Conservation (phyloP, 1,140 invertebrate species). For the Eulimnadia texana region DNA sequence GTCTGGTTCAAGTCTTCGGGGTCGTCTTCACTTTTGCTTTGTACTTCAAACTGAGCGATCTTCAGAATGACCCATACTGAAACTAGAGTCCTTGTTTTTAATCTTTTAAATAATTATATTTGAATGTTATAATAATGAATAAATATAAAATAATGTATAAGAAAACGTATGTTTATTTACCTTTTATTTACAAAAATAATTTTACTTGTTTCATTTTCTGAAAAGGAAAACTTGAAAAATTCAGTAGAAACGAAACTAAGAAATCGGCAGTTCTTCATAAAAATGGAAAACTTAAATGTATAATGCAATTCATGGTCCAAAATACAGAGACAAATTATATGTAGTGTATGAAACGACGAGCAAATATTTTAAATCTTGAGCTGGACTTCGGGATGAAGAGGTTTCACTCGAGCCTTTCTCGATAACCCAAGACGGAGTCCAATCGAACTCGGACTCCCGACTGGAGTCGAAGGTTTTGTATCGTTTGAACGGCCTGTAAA, state of each 20-base stretch:
- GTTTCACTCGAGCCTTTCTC: not conserved
- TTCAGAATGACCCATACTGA: constrained; percentile 13
- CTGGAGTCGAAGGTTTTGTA: not conserved
- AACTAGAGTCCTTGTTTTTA: too few species aligned
- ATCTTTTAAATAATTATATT: too few species aligned
- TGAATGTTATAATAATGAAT: too few species aligned
- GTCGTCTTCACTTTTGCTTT: constrained; percentile 11
- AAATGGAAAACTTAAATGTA: too few species aligned
- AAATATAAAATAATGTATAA: too few species aligned
- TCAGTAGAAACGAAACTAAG: too few species aligned
- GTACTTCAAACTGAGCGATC: constrained; percentile 7
- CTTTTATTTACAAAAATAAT: too few species aligned
- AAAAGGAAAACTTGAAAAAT: too few species aligned
- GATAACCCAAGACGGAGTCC: not conserved
- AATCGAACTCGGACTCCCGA: not conserved
- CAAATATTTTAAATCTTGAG: not conserved
- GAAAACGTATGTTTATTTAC: too few species aligned
- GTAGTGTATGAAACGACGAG: not conserved
- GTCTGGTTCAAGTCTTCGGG: constrained; percentile 43
- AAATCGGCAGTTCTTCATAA: too few species aligned
- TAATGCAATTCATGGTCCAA: not conserved
- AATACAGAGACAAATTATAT: not conserved
- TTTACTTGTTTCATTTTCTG: too few species aligned
- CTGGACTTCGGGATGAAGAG: not conserved
- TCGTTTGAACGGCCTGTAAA: not conserved